Base-by-base conservation (phyloP, 2,797 vertebrate species). In the Leuciscus waleckii region DNA sequence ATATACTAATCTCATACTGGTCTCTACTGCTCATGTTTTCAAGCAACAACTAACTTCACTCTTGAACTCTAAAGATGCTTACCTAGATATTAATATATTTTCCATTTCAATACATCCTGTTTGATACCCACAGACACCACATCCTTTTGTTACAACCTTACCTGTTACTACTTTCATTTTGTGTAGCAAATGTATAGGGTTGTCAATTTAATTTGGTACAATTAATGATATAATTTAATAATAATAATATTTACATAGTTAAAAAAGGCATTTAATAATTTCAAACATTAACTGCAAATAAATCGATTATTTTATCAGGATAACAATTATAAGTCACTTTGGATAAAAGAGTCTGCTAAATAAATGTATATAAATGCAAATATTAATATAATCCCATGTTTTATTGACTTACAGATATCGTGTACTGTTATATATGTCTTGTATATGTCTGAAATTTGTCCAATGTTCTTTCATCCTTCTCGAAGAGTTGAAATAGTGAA, bases 1-100 rank as follows among this genome's bases (percentile, higher is more conserved):
- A 29, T 39, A 39, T 17, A 43, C 16, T 13, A 56, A 81, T 39
- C 16, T 29, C 67, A 65, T 29, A 29, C 8, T 46, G 41, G 32
- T 76, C 32, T 73, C 37, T 21, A 19, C 9, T 61, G 19, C 43
- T 37, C 9, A 76, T 51, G 54, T 73, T 58, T 74, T 83, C 61
- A 67, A 54, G 43, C 49, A 78, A 23, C 63, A 76, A 26, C 46
- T 41, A 43, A 32, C 54, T 61, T 82, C 7, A 16, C 41, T 51
- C 63, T 41, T 58, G 26, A 68, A 76, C 19, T 37, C 9, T 61
- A 41, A 43, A 78, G 73, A 82, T 77, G 65, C 79, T 70, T 51
- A 16, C 51, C 61, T 88, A 85, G 43, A 87, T 85, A 87, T 88
- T 51, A 21, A 41, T 67, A 87, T 67, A 56, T 54, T 73, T 82